Evolutionary conservation across 2,797 vertebrate genomes (phyloP), one percentile per base, ranked within the genome.

Genomic region (Erethizon dorsatum): DNA sequence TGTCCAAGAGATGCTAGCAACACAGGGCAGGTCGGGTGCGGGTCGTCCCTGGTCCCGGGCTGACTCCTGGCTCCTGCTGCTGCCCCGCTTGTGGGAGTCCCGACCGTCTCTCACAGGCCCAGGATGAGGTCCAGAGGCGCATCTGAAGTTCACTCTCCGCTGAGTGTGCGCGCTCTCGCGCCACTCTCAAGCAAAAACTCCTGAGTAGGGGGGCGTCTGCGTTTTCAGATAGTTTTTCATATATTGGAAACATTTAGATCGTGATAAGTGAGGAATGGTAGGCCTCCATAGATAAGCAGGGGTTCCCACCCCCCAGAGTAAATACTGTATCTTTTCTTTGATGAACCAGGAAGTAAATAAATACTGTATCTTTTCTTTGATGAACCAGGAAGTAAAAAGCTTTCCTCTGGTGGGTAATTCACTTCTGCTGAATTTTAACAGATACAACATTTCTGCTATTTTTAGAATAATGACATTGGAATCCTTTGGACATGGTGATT

Each of bases 391-490:
- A 88, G 50, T 69, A 69, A 92, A 73, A 75, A 86, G 54, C 20
- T 52, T 75, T 71, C 52, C 24, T 93, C 31, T 57, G 12, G 31
- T 83, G n/a, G 24, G 47, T 82, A 84, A 37, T 80, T 95, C 37
- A 65, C 37, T 78, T 94, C 45, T 80, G 47, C 18, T 59, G 22
- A 59, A 73, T 75, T 88, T 93, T 31, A 97, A 45, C 33, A 91
- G 63, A 28, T 89, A 63, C 1, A 77, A 13, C 20, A 33, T 96
- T 80, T 28, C 24, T 83, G 24, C 80, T 93, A 47, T 73, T 86
- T 95, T 94, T 95, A 77, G 75, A 92, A 75, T 75, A 92, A 83
- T 86, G 90, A 33, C 33, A 54, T 91, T 91, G 67, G 59, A 83
- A 52, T 59, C 61, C 33, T 75, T 93, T 71, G 75, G 89, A 79